Conservation (phyloP, 1,140 invertebrate species). For the Eupristina koningsbergeri region DNA sequence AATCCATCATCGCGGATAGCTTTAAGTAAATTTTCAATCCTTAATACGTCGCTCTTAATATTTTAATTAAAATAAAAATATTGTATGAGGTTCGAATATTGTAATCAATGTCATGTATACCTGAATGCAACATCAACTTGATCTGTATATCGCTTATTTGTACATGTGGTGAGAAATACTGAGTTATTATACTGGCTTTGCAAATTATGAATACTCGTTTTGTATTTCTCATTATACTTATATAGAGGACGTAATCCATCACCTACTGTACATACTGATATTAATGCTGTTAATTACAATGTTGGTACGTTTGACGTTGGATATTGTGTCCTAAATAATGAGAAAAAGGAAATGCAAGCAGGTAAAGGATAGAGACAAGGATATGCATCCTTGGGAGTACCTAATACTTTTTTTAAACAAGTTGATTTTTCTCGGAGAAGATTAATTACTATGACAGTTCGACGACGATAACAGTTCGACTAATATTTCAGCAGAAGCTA, state of each 20-base stretch:
- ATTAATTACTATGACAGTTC: background rate
- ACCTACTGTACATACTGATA: background rate
- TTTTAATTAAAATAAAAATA: background rate
- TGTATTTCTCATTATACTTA: background rate
- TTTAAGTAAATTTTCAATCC: background rate
- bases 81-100: background rate
- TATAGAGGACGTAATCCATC: background rate
- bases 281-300: background rate
- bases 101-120: background rate
- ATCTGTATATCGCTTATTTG: background rate
- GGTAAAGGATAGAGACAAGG: background rate
- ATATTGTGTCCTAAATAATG: background rate
- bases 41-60: background rate
- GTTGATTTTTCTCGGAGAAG: background rate
- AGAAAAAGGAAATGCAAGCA: background rate
- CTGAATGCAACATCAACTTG: background rate
- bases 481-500: too few species aligned
- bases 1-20: background rate
- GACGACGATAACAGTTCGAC: too few species aligned
- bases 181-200: background rate
- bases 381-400: background rate
- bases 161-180: background rate
- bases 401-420: background rate
- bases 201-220: background rate
- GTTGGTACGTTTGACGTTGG: background rate